phyloP scores from a whole-genome alignment of 2,888 invertebrate genomes.

The Epistrophe eligans region DNA sequence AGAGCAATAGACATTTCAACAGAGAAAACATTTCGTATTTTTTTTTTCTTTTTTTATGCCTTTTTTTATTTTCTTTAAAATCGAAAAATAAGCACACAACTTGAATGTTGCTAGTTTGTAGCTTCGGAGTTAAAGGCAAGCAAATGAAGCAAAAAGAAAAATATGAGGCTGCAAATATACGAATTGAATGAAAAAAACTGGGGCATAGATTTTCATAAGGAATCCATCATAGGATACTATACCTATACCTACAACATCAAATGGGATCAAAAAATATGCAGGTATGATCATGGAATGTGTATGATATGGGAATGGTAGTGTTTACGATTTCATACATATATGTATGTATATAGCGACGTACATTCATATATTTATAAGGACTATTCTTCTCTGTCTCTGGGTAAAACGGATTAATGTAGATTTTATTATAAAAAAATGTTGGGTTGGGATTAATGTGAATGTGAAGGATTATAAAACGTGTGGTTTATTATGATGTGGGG shows the following conservation, averaged over 20 bases:
- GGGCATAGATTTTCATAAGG: slow-evolving; percentile 60
- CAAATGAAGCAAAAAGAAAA: not conserved
- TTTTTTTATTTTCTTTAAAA: slow-evolving; percentile 35
- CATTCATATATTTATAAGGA: slow-evolving; percentile 12
- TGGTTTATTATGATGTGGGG: slow-evolving; percentile 25
- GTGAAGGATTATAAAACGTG: slow-evolving; percentile 34
- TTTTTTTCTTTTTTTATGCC: slow-evolving; percentile 20
- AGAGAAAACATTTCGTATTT: slow-evolving; percentile 19
- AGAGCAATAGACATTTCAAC: slow-evolving; percentile 63
- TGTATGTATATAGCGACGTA: not conserved
- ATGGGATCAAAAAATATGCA: slow-evolving; percentile 42
- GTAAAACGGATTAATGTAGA: slow-evolving; percentile 54
- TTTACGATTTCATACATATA: not conserved
- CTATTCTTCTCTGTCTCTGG: slow-evolving; percentile 18
- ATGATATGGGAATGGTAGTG: not conserved
- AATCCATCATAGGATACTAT: slow-evolving; percentile 28
- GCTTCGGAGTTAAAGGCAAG: slow-evolving; percentile 11
- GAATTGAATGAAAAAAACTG: slow-evolving; percentile 60
- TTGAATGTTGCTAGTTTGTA: slow-evolving; percentile 41
- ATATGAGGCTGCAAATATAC: slow-evolving; percentile 29
- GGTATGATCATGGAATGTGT: slow-evolving; percentile 21
- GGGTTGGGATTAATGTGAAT: slow-evolving; percentile 26
- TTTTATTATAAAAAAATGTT: slow-evolving; percentile 46
- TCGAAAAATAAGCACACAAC: slow-evolving; percentile 56
- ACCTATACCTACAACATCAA: not conserved